Evolutionary conservation across 2,797 vertebrate species (phyloP), one percentile per base, ranked within the genome.

Genomic region (Channallabes apus): DNA sequence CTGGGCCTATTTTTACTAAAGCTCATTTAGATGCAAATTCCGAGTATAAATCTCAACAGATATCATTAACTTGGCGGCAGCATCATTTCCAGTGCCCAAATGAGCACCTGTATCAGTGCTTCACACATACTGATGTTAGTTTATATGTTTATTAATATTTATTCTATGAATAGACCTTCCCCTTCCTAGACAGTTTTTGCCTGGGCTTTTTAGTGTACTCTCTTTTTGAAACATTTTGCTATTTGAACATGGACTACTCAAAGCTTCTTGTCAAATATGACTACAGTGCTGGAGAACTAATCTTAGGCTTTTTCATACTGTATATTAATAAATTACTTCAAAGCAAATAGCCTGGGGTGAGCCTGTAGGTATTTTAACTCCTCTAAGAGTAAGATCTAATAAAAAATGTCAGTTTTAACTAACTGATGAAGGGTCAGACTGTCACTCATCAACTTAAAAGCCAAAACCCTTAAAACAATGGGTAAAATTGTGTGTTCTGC

Each of bases 1-100:
- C 59, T 64, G 75, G 59, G 58, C 73, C 71, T 84, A 86, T 89
- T 88, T 89, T 89, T 87, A 86, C 87, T 51, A 77, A 75, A 69
- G 46, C 75, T 82, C 64, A 86, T 90, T 86, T 87, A 71, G 68
- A 86, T 89, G 82, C 82, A 90, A 87, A 89, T 86, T 76, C 64
- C 46, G 11, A 51, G 75, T 46, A 76, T 87, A 88, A 87, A 90
- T 88, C 87, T 88, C 84, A 24, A 73, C 75, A 84, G 62, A 80
- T 87, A 86, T 86, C 67, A 86, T 85, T 88, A 80, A 59, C n/a
- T 56, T 67, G 78, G 46, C 73, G 82, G 67, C 41, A 80, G 75
- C 84, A 81, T 75, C 71, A 82, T 86, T 90, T 83, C 61, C 32
- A 72, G 78, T 73, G 71, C 85, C 32, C 82, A 82, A 83, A 84